phyloP scores from a whole-genome alignment of 2,113 vertebrate species.

The Brachyistius frenatus region DNA sequence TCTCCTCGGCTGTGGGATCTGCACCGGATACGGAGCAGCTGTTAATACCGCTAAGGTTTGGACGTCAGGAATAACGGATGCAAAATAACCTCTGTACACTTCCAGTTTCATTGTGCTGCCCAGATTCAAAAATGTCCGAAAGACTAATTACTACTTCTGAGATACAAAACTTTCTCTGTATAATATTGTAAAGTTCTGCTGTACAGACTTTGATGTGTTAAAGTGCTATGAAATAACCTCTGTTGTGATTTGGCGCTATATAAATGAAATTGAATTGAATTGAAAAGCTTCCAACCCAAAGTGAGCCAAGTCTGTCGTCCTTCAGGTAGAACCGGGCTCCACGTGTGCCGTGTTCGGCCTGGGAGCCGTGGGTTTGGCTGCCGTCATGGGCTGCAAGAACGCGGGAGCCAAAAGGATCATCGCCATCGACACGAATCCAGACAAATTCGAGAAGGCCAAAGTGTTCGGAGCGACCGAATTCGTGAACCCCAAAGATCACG shows the following conservation, averaged over 20 bases:
- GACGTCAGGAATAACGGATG: no score
- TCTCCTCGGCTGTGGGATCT: constrained; percentile 85
- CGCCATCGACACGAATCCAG: constrained; percentile 84
- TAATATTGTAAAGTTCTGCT: no score
- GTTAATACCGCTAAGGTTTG: constrained; percentile 86
- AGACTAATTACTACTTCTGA: no score
- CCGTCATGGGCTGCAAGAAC: constrained; percentile 87
- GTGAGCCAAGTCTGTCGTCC: constrained; percentile 6
- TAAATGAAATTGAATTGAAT: no score
- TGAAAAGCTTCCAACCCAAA: no score
- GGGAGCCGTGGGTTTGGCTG: constrained; percentile 89
- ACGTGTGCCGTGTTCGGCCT: constrained; percentile 89
- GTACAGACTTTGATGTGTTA: no score
- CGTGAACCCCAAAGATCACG: constrained; percentile 83
- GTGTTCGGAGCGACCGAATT: constrained; percentile 87
- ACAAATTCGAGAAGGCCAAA: constrained; percentile 86
- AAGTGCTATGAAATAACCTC: no score
- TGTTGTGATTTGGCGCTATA: no score
- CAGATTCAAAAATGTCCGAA: no score
- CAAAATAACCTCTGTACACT: no score
- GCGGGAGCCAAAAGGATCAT: constrained; percentile 88
- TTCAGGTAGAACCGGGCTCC: constrained; percentile 87
- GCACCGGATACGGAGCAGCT: constrained; percentile 89
- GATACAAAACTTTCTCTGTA: no score
- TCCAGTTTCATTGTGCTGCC: no score